Conservation (phyloP, 30 jellyfish, hydroid and myxozoan species). For the Aurelia coerulea region DNA sequence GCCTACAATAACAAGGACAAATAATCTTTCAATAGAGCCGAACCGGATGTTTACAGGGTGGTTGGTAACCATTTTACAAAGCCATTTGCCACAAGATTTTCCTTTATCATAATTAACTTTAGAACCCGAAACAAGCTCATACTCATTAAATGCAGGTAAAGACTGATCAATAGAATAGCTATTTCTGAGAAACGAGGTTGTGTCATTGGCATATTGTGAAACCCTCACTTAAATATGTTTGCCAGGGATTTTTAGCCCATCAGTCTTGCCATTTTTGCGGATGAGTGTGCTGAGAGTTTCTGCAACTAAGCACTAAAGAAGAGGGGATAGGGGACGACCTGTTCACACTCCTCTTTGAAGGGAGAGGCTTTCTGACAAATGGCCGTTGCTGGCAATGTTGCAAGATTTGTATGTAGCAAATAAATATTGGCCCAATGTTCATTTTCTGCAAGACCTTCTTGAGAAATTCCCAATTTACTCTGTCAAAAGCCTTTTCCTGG, state of each 20-base stretch:
- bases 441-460: no score
- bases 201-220: slow-evolving; percentile 51
- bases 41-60: no score
- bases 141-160: neutral
- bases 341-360: slow-evolving; percentile 32
- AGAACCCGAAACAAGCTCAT: slow-evolving; percentile 33
- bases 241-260: slow-evolving; percentile 42
- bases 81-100: slow-evolving; percentile 19
- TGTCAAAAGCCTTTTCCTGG: slow-evolving; percentile 67
- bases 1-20: no score
- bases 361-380: neutral
- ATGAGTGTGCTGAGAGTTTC: slow-evolving; percentile 8
- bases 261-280: neutral
- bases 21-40: no score
- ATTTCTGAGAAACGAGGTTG: slow-evolving; percentile 22
- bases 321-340: slow-evolving; percentile 56
- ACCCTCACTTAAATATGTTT: neutral
- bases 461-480: no score
- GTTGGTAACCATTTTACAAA: neutral
- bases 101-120: neutral
- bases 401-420: neutral
- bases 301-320: slow-evolving; percentile 30
- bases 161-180: slow-evolving; percentile 1
- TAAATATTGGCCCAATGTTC: no score
- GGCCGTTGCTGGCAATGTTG: slow-evolving; percentile 18